Evolutionary conservation across 2,888 invertebrate species (phyloP).

Genomic region (Anthophora plumipes): DNA sequence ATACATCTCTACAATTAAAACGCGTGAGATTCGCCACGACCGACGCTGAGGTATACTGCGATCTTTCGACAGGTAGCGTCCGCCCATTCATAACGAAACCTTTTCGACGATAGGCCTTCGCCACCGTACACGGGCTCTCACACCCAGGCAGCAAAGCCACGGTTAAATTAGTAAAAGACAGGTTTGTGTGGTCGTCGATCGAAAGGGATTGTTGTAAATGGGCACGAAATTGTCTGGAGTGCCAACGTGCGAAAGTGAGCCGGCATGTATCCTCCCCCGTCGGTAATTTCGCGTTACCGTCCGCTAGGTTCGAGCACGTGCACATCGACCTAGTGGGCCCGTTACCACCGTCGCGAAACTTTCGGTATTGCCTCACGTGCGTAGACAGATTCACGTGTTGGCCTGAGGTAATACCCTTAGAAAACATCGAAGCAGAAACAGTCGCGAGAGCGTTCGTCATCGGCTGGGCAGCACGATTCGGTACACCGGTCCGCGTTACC

Average conservation of each 20-base stretch:
- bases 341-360: neutral
- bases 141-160: neutral
- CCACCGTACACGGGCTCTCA: neutral
- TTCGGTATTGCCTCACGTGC: constrained; percentile 6
- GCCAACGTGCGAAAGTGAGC: neutral
- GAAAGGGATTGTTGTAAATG: constrained; percentile 6
- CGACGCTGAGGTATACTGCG: neutral
- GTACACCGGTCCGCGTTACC: neutral
- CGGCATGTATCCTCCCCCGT: neutral
- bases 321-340: constrained; percentile 18
- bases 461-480: neutral
- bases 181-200: constrained; percentile 8
- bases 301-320: constrained; percentile 16
- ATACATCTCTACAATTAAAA: neutral
- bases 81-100: constrained; percentile 6
- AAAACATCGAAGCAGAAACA: neutral
- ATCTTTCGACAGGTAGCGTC: neutral
- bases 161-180: neutral
- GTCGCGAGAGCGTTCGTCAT: neutral
- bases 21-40: rapidly evolving
- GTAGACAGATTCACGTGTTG: constrained; percentile 12
- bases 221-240: neutral
- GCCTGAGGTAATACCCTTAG: neutral
- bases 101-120: constrained; percentile 7
- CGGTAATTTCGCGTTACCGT: neutral